Percentiles rank a stretch among this genome's conserved stretches.
Evolutionary conservation across 2,113 vertebrate genomes (phyloP).

Genomic region (Donacobius atricapilla): DNA sequence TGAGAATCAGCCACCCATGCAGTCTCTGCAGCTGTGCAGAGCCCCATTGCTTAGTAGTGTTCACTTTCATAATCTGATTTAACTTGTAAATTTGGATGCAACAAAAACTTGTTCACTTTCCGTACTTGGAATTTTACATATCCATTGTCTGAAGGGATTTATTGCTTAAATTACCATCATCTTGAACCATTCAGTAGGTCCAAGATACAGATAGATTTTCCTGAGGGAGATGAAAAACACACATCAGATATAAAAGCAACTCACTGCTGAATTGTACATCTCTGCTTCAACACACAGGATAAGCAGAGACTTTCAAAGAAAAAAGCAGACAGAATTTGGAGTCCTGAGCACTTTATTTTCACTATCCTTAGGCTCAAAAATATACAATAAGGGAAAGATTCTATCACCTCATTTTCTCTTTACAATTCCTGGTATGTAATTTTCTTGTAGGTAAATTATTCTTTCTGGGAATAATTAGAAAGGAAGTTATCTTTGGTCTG

Average conservation of each 20-base stretch:
- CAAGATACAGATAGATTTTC: not conserved
- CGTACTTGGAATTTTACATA: not conserved
- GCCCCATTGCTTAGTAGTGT: fast-evolving
- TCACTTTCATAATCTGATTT: not conserved
- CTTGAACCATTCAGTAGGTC: not conserved
- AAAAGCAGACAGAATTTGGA: not conserved
- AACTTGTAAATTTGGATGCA: not conserved
- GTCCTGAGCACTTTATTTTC: not conserved
- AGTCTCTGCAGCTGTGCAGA: not conserved
- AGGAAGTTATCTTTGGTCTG: not conserved
- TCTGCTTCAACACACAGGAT: not conserved
- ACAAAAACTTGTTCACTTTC: not conserved
- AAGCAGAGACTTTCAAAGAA: not conserved
- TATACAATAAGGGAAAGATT: not conserved
- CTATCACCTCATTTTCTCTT: not conserved
- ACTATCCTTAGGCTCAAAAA: not conserved
- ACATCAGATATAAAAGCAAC: not conserved
- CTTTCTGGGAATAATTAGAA: not conserved
- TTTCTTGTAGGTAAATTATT: not conserved
- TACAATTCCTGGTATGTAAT: not conserved
- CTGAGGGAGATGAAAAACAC: not conserved
- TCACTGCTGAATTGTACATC: not conserved
- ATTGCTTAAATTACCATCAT: not conserved
- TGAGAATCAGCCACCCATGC: not conserved
- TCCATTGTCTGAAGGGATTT: not conserved